Evolutionary conservation across 2,113 vertebrate species (phyloP), one percentile per base, ranked within the genome.

Genomic region (Hippocampus comes): DNA sequence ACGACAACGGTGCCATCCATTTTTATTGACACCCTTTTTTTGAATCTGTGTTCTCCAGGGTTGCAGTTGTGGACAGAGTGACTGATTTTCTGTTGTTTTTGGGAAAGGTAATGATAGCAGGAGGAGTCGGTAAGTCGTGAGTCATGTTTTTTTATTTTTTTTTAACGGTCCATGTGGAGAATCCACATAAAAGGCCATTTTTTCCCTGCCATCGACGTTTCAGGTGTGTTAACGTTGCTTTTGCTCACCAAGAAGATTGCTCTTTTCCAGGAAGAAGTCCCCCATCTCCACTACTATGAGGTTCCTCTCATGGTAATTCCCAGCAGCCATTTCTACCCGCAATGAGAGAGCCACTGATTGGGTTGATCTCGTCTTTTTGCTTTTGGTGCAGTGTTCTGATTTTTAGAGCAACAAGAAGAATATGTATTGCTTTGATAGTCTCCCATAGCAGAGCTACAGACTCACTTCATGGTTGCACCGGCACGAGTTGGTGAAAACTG

Each of bases 51-150:
- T 61, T 71, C 51, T 61, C 63, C 84, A 98, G 96, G 88, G 94
- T 97, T 77, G 93, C 94, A n/a, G 93, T 98, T 70, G 86, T 97
- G 86, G 96, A 98, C 87, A 94, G 94, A 89, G 93, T 98, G 51
- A 96, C 95, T 9, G 92, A 96, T 70, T 96, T 98, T 61, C 88
- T 97, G 79, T 87, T 98, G 20, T 93, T 96, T 86, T 87, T 98
- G 82, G 95, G 96, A 10, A 98, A 98, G 79, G 73, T 97, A 46
- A 89, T 98, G 1, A 92, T 98, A 71, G 89, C 95, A 75, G 94
- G 93, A 60, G 90, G 93, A 88, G 94, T 96, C 43, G 96, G 96
- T 98, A 81, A 95, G 95, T 76, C 11, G 43, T 1, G 20, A 65
- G 4, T 59, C 18, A 61, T 7, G 59, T 30, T 65, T 20, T 5